Conservation (phyloP, 2,113 vertebrate species). For the Gopherus flavomarginatus region DNA sequence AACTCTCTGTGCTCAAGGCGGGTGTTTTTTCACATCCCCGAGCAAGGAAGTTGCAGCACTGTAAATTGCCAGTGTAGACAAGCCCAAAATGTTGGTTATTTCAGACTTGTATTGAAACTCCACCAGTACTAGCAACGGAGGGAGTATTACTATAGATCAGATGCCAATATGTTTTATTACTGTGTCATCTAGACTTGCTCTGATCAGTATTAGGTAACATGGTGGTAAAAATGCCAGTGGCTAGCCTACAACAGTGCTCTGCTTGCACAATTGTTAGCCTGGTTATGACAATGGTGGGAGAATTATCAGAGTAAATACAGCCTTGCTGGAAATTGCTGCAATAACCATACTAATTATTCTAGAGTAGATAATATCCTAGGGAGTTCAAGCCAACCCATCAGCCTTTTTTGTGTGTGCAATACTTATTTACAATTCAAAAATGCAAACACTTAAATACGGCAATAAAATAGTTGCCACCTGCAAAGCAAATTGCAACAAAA, state of each 20-base stretch:
- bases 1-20: too few relatives aligned
- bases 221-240: neutral
- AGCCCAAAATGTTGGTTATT: neutral
- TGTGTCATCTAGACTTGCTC: neutral
- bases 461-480: neutral
- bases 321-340: slow-evolving; percentile 32
- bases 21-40: too few relatives aligned
- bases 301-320: slow-evolving; percentile 23
- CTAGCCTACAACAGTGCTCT: neutral
- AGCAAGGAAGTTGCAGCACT: too few relatives aligned
- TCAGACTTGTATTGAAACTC: neutral
- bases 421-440: neutral
- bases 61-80: too few relatives aligned
- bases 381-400: slow-evolving; percentile 6
- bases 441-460: neutral
- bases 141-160: neutral
- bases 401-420: neutral
- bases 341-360: slow-evolving; percentile 47
- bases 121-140: neutral
- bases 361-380: slow-evolving; percentile 16
- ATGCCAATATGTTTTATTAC: neutral
- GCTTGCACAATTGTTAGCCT: neutral
- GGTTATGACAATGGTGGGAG: neutral
- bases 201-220: neutral
- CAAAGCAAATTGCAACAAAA: neutral